Evolutionary conservation across 2,888 invertebrate species (phyloP), one percentile per base, ranked within the genome.

Genomic region (Ectemnius lituratus): DNA sequence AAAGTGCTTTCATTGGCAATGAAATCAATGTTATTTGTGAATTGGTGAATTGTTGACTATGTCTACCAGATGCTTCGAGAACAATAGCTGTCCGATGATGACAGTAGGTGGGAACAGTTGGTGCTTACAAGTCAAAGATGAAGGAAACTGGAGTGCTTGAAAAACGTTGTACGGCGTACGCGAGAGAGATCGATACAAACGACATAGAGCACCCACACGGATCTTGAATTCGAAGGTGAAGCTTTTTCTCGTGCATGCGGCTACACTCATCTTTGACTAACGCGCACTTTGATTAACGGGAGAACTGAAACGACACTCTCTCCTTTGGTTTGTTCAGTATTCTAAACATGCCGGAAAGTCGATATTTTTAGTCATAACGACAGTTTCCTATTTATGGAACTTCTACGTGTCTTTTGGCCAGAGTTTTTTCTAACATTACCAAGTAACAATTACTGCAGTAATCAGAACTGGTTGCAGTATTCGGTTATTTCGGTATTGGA

Each of bases 81-180:
- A 70, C 73, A 69, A 69, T 73, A 61, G 73, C 73, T 64, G 69
- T 64, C 61, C 73, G 47, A 69, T 73, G 73, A 73, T 73, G 73
- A 69, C 69, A 73, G 64, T 63, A 52, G 69, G 69, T 69, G 73
- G 46, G 64, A 70, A 73, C 60, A 60, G 52, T 73, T 49, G 59
- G 60, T 68, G 72, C 60, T 73, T 61, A 64, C 64, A 64, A 52
- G 49, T 57, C 23, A 63, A 62, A 62, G 61, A 62, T 47, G 45
- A 62, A 62, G 61, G 61, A 62, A 37, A 62, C 13, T n/a, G 46
- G 20, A 47, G 46, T 46, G 45, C 67, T 60, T 60, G 46, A 28
- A 46, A 49, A 5, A 67, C 16, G 18, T 59, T 23, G 59, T 60
- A 49, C 60, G 47, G 11, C 49, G 37, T 14, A 13, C 60, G n/a